A percentile compares a stretch with the other conserved stretches of the same genome.
Evolutionary conservation across 2,888 invertebrate species (phyloP).

Genomic region (Pachymerium ferrugineum): DNA sequence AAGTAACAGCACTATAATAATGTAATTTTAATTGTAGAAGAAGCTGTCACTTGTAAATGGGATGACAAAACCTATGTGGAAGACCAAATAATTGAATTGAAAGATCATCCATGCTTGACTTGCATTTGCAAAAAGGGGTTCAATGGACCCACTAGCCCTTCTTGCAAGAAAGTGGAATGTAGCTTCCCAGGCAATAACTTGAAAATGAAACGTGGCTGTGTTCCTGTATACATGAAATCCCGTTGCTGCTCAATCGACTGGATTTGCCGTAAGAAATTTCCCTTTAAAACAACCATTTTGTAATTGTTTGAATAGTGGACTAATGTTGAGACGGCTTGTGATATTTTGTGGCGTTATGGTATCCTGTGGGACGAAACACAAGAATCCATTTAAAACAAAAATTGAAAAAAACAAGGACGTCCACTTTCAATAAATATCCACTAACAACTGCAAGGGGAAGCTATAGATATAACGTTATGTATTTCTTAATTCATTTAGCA

Average conservation of each 20-base stretch:
- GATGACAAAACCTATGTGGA: slow-evolving; percentile 33
- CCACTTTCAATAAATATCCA: no score
- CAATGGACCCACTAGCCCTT: slow-evolving; percentile 33
- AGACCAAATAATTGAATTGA: slow-evolving; percentile 35
- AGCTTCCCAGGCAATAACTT: slow-evolving; percentile 35
- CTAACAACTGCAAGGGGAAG: no score
- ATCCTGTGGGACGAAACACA: no score
- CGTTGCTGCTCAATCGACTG: slow-evolving; percentile 39
- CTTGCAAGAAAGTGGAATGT: slow-evolving; percentile 35
- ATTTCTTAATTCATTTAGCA: no score
- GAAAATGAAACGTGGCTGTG: slow-evolving; percentile 38
- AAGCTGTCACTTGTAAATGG: slow-evolving; percentile 30
- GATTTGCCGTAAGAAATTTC: slow-evolving; percentile 38
- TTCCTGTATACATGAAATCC: slow-evolving; percentile 41
- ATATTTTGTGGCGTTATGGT: no score
- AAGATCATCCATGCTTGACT: slow-evolving; percentile 35
- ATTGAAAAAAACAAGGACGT: no score
- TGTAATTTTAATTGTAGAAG: no score
- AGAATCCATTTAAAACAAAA: no score
- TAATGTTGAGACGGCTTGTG: no score
- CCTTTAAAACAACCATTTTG: neutral
- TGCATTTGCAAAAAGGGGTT: slow-evolving; percentile 34
- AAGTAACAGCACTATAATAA: no score
- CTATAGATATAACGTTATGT: no score
- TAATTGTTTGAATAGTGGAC: no score